These are phyloP conservation scores for Jaculus jaculus DNA, from an alignment of 2,113 vertebrate species.

Conservation along the genomic window DNA sequence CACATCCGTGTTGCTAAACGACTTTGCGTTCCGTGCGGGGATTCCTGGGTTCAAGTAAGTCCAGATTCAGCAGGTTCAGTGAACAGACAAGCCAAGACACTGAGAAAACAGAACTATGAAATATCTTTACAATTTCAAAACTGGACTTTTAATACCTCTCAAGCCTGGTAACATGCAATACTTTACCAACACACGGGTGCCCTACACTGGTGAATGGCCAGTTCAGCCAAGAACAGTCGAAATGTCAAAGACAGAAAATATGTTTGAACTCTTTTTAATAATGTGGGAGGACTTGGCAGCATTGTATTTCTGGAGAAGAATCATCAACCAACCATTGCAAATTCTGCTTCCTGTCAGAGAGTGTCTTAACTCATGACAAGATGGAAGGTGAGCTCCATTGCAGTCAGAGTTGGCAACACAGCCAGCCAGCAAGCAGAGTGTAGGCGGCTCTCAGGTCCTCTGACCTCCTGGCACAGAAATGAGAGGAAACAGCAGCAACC, in stretches of 20 bases:
- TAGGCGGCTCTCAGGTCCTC: conserved; percentile 71
- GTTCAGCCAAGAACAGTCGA: fast-evolving
- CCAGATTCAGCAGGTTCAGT: neutral
- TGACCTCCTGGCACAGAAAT: conserved; percentile 79
- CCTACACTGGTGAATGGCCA: fast-evolving
- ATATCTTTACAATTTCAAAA: neutral
- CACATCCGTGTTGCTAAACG: neutral
- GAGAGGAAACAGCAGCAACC: conserved; percentile 84
- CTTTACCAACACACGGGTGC: neutral
- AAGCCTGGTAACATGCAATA: neutral
- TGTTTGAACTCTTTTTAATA: neutral
- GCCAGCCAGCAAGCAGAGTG: conserved; percentile 43
- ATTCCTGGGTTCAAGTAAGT: neutral
- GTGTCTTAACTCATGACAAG: conserved; percentile 54
- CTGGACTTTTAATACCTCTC: neutral
- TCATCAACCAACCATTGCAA: conserved; percentile 42
- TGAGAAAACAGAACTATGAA: neutral
- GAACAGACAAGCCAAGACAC: neutral
- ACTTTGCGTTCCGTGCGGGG: neutral
- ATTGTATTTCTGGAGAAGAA: conserved; percentile 49
- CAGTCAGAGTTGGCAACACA: neutral
- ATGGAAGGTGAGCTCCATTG: conserved; percentile 45
- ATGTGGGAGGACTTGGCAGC: neutral
- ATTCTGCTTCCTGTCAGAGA: conserved; percentile 73
- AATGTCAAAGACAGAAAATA: conserved; percentile 13